Evolutionary conservation across 1,140 invertebrate species (phyloP), one percentile per base, ranked within the genome.

Genomic region (Hycleus cichorii): DNA sequence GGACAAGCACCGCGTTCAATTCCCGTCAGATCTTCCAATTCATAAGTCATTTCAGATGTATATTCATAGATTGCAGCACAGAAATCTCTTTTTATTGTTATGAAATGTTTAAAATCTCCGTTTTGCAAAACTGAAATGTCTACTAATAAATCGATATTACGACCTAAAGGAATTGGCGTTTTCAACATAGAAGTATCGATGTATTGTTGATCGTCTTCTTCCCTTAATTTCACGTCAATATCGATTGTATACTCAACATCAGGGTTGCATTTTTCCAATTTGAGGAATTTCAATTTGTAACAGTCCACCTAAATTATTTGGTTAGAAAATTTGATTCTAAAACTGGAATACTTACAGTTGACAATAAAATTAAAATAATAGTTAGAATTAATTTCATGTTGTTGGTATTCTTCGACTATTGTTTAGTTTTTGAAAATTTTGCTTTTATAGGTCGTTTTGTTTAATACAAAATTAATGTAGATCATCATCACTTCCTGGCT

Each of bases 1-100:
- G 58, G 58, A 49, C 58, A 60, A 38, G 39, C 9, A 24, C 43
- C 43, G 9, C 27, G 25, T 51, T 44, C 45, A 9, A 60, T 7
- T 38, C 58, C 58, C n/a, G 53, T 47, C 4, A 12, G 26, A 47
- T 56, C 48, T 42, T 60, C 42, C 7, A 60, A 27, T 2, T 50
- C 43, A 40, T 53, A 49, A n/a, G 54, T 49, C 24, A 60, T 46
- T 6, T 60, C 58, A 9, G 52, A 53, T 27, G 56, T 47, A 12
- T 54, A 54, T 27, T 54, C 39, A 25, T 54, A 45, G 9, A 54
- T 45, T 26, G 43, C 43, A 8, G 44, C 44, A 18, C 51, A 54
- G 6, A 50, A 44, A 47, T 47, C 18, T 51, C 51, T 44, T 40
- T 39, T 46, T 9, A 60, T 44, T 11, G 25, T 39, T 24, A 48